Base-by-base conservation (phyloP, 2,797 vertebrate species). In the Apogon hyalosoma region DNA sequence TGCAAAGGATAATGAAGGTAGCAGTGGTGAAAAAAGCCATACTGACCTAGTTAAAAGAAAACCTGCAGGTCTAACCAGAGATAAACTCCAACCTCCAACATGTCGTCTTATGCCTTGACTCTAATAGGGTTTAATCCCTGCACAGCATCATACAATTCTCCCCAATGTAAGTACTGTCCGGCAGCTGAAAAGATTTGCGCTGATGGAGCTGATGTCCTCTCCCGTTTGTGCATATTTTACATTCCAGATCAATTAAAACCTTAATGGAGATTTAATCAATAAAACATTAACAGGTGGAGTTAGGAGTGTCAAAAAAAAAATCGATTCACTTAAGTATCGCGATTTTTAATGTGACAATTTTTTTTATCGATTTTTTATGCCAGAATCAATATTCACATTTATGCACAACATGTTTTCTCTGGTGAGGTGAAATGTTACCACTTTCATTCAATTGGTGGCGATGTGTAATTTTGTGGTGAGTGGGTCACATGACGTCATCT, bases 191-290 rank as follows among this genome's bases (percentile, higher is more conserved):
- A 59, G 73, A 66, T 15, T 33, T 16, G 9, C 47, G 57, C 55
- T 53, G 63, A 55, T 40, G 55, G 60, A 75, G 28, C 1, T 28
- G 41, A 67, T 50, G 51, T 52, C 73, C 57, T 24, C 19, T 48
- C 59, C 14, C 48, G 46, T 55, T 67, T 69, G 15, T 54, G 54
- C 40, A 33, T 7, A 31, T 31, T 40, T 33, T 52, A 70, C 19
- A 72, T 46, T 75, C 43, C 8, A 46, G 40, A 65, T 63, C 21
- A 64, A 60, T 71, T 56, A 21, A 61, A 71, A 65, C 18, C 13
- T 61, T 52, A 70, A 72, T 21, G n/a, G 41, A 41, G 51, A 79
- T 53, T 14, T 78, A 73, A 71, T 75, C 43, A 69, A 55, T 70
- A 62, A 70, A 73, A 75, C 33, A 57, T 57, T 65, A 39, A 39